phyloP scores from a whole-genome alignment of 2,888 invertebrate genomes.

The Drepanosiphum platanoidis region DNA sequence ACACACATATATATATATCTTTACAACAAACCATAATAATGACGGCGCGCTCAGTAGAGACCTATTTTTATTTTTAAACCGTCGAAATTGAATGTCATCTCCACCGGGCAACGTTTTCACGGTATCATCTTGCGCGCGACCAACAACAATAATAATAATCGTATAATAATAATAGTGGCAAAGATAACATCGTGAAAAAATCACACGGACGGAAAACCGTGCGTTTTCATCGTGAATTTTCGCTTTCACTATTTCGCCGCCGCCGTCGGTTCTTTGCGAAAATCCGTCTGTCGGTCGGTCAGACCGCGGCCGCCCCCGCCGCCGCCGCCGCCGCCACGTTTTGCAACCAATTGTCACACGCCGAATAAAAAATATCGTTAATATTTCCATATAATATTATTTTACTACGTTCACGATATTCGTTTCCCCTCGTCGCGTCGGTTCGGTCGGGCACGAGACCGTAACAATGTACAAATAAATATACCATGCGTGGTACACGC shows the following conservation, averaged over 20 bases:
- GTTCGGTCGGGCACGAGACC: neutral
- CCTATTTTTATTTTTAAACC: neutral
- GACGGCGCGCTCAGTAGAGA: neutral
- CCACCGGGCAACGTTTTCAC: neutral
- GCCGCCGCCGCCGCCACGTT: neutral
- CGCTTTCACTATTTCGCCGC: conserved; percentile 43
- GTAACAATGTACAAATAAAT: neutral
- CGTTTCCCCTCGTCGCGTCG: neutral
- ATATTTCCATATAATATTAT: neutral
- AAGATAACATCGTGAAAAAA: conserved; percentile 13
- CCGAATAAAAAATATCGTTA: neutral
- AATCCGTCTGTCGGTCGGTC: conserved; percentile 1
- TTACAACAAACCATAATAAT: neutral
- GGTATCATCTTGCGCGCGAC: neutral
- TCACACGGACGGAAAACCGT: neutral
- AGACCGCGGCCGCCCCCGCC: neutral
- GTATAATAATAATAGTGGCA: neutral
- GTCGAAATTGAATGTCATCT: neutral
- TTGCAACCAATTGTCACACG: conserved; percentile 1
- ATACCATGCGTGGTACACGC: neutral
- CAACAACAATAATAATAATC: no score
- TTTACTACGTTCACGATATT: no score
- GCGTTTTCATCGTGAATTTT: conserved; percentile 22
- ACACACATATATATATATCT: no score
- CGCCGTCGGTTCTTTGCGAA: neutral